Evolutionary conservation across 2,113 vertebrate genomes (phyloP).

Genomic region (Nibea albiflora): DNA sequence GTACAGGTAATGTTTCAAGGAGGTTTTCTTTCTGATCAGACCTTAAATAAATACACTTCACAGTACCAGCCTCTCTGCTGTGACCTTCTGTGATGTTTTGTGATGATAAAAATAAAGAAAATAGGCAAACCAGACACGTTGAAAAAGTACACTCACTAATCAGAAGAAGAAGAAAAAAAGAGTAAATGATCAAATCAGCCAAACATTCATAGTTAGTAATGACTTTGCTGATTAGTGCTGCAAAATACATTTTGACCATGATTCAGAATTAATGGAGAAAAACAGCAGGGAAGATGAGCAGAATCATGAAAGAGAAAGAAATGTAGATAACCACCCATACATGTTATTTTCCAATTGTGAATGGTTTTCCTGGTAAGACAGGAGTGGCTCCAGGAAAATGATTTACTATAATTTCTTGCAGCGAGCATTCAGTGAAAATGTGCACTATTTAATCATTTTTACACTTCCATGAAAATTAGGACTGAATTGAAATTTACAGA

Average conservation of each 20-base stretch:
- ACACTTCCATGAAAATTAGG: no score
- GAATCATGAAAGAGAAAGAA: background rate
- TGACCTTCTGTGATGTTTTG: background rate
- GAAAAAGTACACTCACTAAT: background rate
- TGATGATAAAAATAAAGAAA: background rate
- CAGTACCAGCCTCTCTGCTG: background rate
- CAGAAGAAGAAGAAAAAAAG: background rate
- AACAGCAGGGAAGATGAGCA: background rate
- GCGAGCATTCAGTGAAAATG: no score
- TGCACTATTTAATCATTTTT: no score
- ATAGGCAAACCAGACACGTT: no score
- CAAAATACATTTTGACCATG: background rate
- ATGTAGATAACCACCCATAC: no score
- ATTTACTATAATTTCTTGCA: no score
- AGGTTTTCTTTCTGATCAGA: background rate
- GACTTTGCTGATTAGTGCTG: background rate
- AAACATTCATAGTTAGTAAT: background rate
- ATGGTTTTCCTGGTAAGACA: no score
- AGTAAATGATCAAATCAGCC: background rate
- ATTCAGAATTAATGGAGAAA: background rate
- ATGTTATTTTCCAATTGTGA: no score
- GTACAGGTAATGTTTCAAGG: background rate
- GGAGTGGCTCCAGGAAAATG: no score
- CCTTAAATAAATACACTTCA: background rate
- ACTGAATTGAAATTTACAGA: no score